A percentile compares a stretch with the other conserved stretches of the same genome.
These are phyloP conservation scores for Amazona vittata DNA, from an alignment of 2,113 vertebrate genomes.

Conservation along the genomic window DNA sequence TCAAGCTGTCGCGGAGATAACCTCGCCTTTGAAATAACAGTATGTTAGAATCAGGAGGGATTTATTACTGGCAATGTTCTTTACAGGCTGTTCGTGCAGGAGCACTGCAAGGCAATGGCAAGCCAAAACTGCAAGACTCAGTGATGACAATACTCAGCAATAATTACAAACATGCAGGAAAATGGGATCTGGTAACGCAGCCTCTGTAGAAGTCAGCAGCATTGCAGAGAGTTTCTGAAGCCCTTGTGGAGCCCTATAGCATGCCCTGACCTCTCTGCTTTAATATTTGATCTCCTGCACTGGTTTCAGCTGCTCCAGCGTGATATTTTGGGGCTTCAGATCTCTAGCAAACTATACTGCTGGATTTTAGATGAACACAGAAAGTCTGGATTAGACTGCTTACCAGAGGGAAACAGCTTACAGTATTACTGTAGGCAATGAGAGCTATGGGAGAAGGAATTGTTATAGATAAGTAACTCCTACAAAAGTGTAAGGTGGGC, in stretches of 20 bases:
- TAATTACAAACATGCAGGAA: neutral
- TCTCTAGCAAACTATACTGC: neutral
- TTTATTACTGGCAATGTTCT: neutral
- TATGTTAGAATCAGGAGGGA: neutral
- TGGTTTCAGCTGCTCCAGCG: neutral
- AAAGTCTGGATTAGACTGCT: neutral
- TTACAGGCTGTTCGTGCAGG: neutral
- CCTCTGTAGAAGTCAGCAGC: neutral
- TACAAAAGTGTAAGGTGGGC: neutral
- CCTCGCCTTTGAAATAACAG: neutral
- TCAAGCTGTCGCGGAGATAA: neutral
- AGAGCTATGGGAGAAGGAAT: neutral
- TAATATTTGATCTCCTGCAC: neutral
- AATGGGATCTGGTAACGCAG: neutral
- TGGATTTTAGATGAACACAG: neutral
- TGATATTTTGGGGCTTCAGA: neutral
- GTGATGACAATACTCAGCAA: neutral
- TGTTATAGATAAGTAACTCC: neutral
- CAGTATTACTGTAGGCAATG: neutral
- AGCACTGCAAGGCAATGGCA: neutral
- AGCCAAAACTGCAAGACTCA: neutral
- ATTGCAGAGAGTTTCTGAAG: neutral
- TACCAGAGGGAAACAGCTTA: conserved; percentile 4
- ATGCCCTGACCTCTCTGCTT: neutral
- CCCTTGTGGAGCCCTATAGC: neutral